These are phyloP conservation scores for Okamejei kenojei DNA, from an alignment of 2,797 vertebrate genomes.

Conservation along the genomic window DNA sequence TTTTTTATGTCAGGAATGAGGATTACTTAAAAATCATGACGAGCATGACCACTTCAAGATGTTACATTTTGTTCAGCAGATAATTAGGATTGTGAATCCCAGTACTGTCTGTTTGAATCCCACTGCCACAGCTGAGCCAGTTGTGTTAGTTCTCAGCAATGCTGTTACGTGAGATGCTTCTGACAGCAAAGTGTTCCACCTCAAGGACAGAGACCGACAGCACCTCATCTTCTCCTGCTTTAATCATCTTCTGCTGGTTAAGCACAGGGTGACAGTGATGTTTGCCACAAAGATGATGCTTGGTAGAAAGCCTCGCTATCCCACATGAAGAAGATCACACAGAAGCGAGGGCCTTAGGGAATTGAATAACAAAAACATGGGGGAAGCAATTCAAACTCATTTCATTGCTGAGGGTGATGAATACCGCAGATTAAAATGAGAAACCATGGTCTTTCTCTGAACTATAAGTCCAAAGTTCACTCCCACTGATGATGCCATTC, in stretches of 20 bases:
- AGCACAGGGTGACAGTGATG: constrained; percentile 13
- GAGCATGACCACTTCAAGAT: not conserved
- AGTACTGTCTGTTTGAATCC: not conserved
- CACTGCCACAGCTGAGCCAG: not conserved
- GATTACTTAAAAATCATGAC: not conserved
- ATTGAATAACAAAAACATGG: not conserved
- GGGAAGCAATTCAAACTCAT: not conserved
- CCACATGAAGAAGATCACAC: constrained; percentile 13
- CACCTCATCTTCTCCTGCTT: constrained; percentile 21
- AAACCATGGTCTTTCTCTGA: not conserved
- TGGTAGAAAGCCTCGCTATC: constrained; percentile 21
- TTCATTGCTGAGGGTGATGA: constrained; percentile 21
- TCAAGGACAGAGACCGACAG: constrained; percentile 18
- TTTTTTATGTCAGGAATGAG: not conserved
- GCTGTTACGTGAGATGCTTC: constrained; percentile 29
- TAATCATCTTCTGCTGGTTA: not conserved
- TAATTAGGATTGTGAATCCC: constrained; percentile 21
- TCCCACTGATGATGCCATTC: not conserved
- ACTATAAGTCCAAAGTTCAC: not conserved
- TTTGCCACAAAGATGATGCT: constrained; percentile 14
- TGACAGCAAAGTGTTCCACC: constrained; percentile 29
- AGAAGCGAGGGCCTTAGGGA: not conserved
- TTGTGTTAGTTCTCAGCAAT: not conserved
- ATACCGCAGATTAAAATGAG: constrained; percentile 1
- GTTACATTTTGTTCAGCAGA: not conserved